A percentile compares a stretch with the other conserved stretches of the same genome.
These are phyloP conservation scores for Drosophila borborema DNA, from an alignment of 2,888 invertebrate genomes.

Conservation along the genomic window DNA sequence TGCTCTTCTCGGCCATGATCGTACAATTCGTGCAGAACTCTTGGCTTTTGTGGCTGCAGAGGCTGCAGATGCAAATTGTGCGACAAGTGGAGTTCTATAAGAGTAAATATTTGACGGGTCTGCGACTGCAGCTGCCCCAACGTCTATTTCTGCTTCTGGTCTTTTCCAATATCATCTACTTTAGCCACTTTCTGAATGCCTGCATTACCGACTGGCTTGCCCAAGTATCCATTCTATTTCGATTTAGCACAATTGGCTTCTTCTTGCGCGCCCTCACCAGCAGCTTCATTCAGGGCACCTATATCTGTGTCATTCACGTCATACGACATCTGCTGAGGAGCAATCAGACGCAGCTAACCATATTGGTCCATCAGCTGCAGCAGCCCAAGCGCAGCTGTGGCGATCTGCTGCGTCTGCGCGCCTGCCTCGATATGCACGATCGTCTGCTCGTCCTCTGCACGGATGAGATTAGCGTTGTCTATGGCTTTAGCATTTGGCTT, in stretches of 20 bases:
- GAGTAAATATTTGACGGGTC: conserved; percentile 30
- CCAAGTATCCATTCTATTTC: conserved; percentile 35
- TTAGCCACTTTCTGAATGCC: conserved; percentile 43
- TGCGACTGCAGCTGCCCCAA: conserved; percentile 40
- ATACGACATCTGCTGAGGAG: conserved; percentile 43
- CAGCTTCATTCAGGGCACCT: conserved; percentile 60
- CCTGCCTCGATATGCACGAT: conserved; percentile 63
- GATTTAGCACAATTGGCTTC: conserved; percentile 51
- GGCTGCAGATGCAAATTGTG: conserved; percentile 57
- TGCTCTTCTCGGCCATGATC: conserved; percentile 51
- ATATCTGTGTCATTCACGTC: conserved; percentile 56
- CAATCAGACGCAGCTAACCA: conserved; percentile 51
- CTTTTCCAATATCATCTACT: conserved; percentile 43
- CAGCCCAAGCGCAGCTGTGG: conserved; percentile 26
- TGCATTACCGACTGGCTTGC: conserved; percentile 41
- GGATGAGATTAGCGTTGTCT: conserved; percentile 66
- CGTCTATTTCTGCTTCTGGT: conserved; percentile 46
- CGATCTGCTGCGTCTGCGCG: conserved; percentile 48
- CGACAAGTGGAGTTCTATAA: conserved; percentile 53
- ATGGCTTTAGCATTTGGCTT: conserved; percentile 68
- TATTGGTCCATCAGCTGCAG: conserved; percentile 31
- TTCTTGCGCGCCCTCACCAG: conserved; percentile 56
- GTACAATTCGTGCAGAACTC: conserved; percentile 63
- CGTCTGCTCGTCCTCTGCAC: conserved; percentile 62
- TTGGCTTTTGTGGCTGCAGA: conserved; percentile 66